Evolutionary conservation across 2,113 vertebrate genomes (phyloP).

Genomic region (Sebastes fasciatus): DNA sequence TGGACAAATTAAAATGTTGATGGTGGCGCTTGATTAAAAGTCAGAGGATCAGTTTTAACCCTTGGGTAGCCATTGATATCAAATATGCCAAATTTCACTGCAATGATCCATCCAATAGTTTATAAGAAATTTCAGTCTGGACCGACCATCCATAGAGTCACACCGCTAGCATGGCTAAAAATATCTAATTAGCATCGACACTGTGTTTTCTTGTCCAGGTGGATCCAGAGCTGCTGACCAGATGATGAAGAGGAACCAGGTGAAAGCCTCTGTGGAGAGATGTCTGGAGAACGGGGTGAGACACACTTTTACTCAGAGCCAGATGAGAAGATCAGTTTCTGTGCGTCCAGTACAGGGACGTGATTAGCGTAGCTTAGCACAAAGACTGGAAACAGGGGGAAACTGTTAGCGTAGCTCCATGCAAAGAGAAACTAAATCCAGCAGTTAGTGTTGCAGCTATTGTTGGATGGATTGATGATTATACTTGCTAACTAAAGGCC

Average conservation of each 20-base stretch:
- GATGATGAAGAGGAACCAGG: constrained; percentile 53
- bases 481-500: not conserved
- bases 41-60: not conserved
- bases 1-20: not conserved
- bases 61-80: not conserved
- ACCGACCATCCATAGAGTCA: not conserved
- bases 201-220: constrained; percentile 32
- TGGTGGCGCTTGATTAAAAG: not conserved
- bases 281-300: constrained; percentile 68
- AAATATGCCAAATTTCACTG: not conserved
- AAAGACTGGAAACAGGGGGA: not conserved
- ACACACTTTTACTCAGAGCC: not conserved
- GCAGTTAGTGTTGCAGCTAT: not conserved
- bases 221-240: constrained; percentile 44
- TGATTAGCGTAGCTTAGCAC: constrained; percentile 9
- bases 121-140: not conserved
- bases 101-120: not conserved
- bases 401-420: not conserved
- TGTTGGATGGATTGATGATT: not conserved
- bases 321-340: not conserved
- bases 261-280: constrained; percentile 43
- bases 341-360: no score
- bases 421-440: not conserved
- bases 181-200: not conserved
- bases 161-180: not conserved